Base-by-base conservation (phyloP, 2,797 vertebrate genomes). In the Etheostoma nigrum region DNA sequence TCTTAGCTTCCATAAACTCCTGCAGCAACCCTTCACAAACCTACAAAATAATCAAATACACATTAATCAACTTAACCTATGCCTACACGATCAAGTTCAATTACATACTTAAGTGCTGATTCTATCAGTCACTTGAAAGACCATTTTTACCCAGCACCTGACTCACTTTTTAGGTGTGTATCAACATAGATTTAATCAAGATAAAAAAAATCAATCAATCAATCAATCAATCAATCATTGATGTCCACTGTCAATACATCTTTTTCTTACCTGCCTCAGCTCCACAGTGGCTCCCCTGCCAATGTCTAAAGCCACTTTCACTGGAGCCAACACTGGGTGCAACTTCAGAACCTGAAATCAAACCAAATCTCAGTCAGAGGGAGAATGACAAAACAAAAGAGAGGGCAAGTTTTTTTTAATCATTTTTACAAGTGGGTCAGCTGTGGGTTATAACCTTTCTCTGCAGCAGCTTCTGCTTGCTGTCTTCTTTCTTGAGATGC, bases 301-400 rank as follows among this genome's bases (percentile, higher is more conserved):
- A 71, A 97, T 90, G 79, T 97, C 96, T 91, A 99, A 79, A 58
- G 97, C 96, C 49, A 98, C 96, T 94, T 98, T 99, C 52, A 99
- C 66, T 14, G 98, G 98, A n/a, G 96, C 93, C 91, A 99, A 92
- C 74, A 93, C 94, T 49, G 98, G 97, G 87, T 99, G 97, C 75
- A 99, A 93, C 91, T 97, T 99, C 82, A 99, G 94, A 48, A 99
- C 97, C 98, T 99, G 83, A 63, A 68, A 81, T 80, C 15, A n/a
- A 82, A 60, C 12, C 48, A 36, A 47, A 79, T 36, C 11, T 49
- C 30, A 71, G 15, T 12, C 8, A 62, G 0, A 51, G 30, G 30
- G 16, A 67, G 6, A 21, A 23, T 53, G 52, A 27, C 23, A 33
- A 5, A 16, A 49, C 1, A 72, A 49, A 45, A 60, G 3, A 48